phyloP scores from a whole-genome alignment of 2,797 vertebrate genomes.

The Phrynocephalus forsythii region DNA sequence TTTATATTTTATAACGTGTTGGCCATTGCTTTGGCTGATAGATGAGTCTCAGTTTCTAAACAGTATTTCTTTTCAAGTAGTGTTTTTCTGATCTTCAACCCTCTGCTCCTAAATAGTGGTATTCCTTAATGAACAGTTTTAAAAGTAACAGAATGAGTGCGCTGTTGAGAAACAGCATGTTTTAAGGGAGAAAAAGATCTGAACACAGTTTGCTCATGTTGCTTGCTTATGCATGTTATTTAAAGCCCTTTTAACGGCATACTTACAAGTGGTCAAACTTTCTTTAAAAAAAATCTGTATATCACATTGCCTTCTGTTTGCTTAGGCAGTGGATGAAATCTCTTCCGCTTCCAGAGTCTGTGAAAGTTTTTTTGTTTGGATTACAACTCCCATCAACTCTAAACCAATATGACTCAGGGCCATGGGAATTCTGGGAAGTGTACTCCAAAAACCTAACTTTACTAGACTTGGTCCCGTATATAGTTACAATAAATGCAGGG shows the following conservation, averaged over 20 bases:
- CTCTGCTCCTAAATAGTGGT: not conserved
- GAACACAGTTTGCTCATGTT: no score
- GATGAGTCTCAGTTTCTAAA: slow-evolving; percentile 45
- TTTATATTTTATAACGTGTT: slow-evolving; percentile 41
- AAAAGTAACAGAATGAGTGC: slow-evolving; percentile 5
- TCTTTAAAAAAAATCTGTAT: no score
- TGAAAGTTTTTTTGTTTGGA: no score
- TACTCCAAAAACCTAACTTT: no score
- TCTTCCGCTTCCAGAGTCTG: not conserved
- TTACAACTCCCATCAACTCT: no score
- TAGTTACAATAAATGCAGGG: no score
- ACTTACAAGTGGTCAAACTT: not conserved
- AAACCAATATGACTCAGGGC: no score
- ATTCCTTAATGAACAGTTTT: not conserved
- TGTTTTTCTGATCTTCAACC: slow-evolving; percentile 26
- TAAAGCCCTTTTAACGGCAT: no score
- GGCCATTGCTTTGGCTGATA: slow-evolving; percentile 36
- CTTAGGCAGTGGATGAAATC: no score
- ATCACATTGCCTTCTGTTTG: not conserved
- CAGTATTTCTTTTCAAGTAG: slow-evolving; percentile 38
- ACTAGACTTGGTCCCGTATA: no score
- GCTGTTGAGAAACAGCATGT: not conserved
- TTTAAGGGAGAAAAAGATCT: not conserved
- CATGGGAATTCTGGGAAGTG: no score
- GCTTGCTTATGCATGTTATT: not conserved